Evolutionary conservation across 2,113 vertebrate species (phyloP).

Genomic region (Phylloscopus trochilus): DNA sequence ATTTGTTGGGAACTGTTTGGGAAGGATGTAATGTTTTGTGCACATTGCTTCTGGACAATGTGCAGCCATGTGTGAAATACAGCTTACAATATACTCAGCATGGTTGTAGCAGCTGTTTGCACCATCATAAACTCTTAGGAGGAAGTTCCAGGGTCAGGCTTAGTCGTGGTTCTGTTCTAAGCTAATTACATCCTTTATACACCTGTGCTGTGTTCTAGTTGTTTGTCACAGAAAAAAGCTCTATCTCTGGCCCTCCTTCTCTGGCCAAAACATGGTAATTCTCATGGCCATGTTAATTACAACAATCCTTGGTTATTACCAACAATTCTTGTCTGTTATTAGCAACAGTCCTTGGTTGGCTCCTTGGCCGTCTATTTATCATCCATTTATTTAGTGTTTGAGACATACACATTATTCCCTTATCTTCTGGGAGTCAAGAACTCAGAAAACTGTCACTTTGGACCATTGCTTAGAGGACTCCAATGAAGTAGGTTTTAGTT

Average conservation of each 20-base stretch:
- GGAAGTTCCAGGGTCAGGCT: not conserved
- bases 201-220: not conserved
- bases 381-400: not conserved
- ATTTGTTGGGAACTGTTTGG: not conserved
- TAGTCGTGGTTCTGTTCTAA: not conserved
- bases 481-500: not conserved
- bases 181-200: not conserved
- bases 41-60: not conserved
- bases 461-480: not conserved
- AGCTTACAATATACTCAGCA: not conserved
- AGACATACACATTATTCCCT: not conserved
- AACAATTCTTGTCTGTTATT: not conserved
- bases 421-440: not conserved
- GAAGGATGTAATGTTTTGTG: not conserved
- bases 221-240: not conserved
- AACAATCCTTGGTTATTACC: not conserved
- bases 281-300: not conserved
- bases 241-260: not conserved
- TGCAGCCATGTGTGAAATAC: not conserved
- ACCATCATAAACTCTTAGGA: not conserved
- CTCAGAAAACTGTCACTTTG: not conserved
- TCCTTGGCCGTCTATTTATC: not conserved
- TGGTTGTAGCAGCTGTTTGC: not conserved
- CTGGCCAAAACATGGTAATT: not conserved
- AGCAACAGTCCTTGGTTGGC: not conserved